Conservation (phyloP, 2,888 invertebrate species). For the Phragmatobia fuliginosa region DNA sequence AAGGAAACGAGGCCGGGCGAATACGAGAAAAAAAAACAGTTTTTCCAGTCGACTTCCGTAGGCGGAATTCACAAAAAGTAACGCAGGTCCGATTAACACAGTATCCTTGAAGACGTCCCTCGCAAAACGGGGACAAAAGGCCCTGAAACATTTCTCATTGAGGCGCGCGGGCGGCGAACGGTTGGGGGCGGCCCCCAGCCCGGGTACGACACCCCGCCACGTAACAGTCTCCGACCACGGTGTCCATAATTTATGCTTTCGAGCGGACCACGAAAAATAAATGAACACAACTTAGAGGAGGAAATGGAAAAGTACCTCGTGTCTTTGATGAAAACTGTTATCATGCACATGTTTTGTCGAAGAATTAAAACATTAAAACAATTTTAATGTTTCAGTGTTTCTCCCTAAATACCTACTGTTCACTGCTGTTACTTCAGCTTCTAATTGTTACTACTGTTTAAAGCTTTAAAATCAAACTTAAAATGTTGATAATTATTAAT, state of each 20-base stretch:
- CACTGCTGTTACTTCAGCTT: too few species aligned
- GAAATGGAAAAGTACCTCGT: conserved; percentile 71
- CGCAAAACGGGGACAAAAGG: conserved; percentile 81
- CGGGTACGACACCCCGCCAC: conserved; percentile 58
- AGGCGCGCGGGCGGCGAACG: conserved; percentile 59
- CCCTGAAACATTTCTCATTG: conserved; percentile 83
- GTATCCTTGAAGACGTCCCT: conserved; percentile 84
- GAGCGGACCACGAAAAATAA: conserved; percentile 83
- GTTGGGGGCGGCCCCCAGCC: conserved; percentile 45
- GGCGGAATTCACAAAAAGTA: conserved; percentile 73
- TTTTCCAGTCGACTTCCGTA: conserved; percentile 66
- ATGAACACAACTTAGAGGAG: conserved; percentile 73
- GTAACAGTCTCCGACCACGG: conserved; percentile 72
- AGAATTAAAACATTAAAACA: conserved; percentile 17
- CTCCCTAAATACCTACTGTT: conserved; percentile 1
- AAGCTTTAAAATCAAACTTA: too few species aligned
- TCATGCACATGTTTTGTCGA: conserved; percentile 26
- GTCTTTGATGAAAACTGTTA: conserved; percentile 52
- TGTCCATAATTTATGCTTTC: conserved; percentile 85
- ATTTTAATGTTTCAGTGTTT: conserved; percentile 11
- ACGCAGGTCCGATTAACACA: conserved; percentile 81
- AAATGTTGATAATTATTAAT: too few species aligned
- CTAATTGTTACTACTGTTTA: too few species aligned
- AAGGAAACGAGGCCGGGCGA: conserved; percentile 52
- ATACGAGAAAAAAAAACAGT: conserved; percentile 52